Conservation (phyloP, 2,888 invertebrate genomes). For the Schizotus pectinicornis region DNA sequence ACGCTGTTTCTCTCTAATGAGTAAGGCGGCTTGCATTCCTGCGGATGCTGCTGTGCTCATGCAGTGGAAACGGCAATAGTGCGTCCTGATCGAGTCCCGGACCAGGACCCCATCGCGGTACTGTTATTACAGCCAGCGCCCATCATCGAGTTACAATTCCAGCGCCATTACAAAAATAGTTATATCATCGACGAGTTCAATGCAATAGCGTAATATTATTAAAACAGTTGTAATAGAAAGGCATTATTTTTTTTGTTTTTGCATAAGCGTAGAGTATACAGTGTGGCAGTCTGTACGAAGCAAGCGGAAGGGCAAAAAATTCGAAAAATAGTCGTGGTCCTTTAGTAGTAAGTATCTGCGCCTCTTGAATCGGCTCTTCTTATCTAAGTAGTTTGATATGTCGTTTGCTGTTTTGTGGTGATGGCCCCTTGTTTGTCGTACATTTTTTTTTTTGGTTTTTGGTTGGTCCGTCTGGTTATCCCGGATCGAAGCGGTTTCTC, state of each 20-base stretch:
- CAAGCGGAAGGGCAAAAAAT: slow-evolving; percentile 23
- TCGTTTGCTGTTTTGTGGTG: slow-evolving; percentile 1
- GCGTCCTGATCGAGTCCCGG: background rate
- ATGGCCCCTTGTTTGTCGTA: slow-evolving; percentile 40
- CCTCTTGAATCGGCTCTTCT: slow-evolving; percentile 6
- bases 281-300: slow-evolving; percentile 25
- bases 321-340: slow-evolving; percentile 15
- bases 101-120: slow-evolving; percentile 7
- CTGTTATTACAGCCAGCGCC: background rate
- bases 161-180: slow-evolving; percentile 12
- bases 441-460: slow-evolving; percentile 24
- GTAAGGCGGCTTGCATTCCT: slow-evolving; percentile 92
- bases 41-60: slow-evolving; percentile 63
- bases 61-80: slow-evolving; percentile 39
- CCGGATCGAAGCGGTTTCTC: slow-evolving; percentile 53
- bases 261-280: slow-evolving; percentile 24
- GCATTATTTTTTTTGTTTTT: slow-evolving; percentile 8
- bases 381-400: slow-evolving; percentile 31
- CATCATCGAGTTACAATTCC: slow-evolving; percentile 1
- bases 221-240: slow-evolving; percentile 8
- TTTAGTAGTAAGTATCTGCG: background rate
- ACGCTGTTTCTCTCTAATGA: slow-evolving; percentile 89
- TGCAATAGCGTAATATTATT: slow-evolving; percentile 1
- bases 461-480: slow-evolving; percentile 44
- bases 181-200: slow-evolving; percentile 10